Base-by-base conservation (phyloP, 2,797 vertebrate genomes). In the Steatocranus sp. region DNA sequence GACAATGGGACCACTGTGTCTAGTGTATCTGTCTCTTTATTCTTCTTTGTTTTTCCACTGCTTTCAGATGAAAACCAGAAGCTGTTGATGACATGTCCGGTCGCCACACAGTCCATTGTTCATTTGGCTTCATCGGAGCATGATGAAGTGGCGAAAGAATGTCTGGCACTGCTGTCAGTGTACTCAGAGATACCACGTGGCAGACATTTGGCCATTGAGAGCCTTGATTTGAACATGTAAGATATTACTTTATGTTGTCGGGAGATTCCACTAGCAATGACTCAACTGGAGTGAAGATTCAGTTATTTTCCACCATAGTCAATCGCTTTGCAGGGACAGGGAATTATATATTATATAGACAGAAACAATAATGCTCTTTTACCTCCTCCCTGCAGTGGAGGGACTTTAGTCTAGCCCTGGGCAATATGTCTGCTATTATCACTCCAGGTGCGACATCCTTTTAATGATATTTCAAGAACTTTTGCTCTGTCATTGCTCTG, bases 1-100 rank as follows among this genome's bases (percentile, higher is more conserved):
- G 25, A 73, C 43, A 73, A 30, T 70, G 41, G 23, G 41, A 11
- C 4, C 8, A 46, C 9, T 58, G 8, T 68, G 38, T 74, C 18
- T 48, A 2, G 6, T 80, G 3, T 51, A 54, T 56, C 20, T 23
- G 74, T 25, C 38, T 75, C 41, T 48, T 74, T 50, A 8, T 34
- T 6, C 2, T 43, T 18, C 5, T 15, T 15, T n/a, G 15, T 41
- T 78, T 76, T 87, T 75, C 2, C 17, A 84, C 76, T 79, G 23
- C 17, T 91, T 94, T 43, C 94, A 99, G 98, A 97, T 70, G 97
- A 97, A 89, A 99, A 99, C 81, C 97, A 97, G 88, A 96, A 86
- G 56, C 63, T 96, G 5, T 89, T 99, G 12, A 73, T 98, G 89
- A 83, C 86, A 15, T 91, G 91, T 51, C 89, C 94, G 0, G 58